These are phyloP conservation scores for Struthio camelus DNA, from an alignment of 2,113 vertebrate species.

Conservation along the genomic window DNA sequence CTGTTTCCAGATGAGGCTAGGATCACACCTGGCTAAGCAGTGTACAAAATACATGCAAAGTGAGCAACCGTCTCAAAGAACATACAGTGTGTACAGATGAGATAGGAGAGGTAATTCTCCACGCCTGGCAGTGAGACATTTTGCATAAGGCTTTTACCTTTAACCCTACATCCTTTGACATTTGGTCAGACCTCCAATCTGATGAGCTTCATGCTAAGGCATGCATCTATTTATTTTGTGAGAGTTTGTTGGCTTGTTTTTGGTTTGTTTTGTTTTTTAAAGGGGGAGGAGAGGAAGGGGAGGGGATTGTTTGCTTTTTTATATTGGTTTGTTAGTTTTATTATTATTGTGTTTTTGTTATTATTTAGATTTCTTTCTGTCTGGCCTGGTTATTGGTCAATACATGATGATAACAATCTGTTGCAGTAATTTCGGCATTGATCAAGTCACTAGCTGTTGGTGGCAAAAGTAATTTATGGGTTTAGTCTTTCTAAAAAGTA, in stretches of 20 bases:
- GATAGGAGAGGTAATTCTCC: neutral
- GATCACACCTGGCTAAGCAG: accelerated
- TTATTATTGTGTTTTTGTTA: neutral
- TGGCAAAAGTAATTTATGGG: neutral
- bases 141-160: neutral
- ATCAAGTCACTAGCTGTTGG: neutral
- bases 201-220: neutral
- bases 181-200: neutral
- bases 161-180: neutral
- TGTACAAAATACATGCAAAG: neutral
- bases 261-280: neutral
- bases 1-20: neutral
- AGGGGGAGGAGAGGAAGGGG: neutral
- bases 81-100: accelerated
- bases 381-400: neutral
- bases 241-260: neutral
- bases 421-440: neutral
- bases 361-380: neutral
- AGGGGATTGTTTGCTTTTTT: neutral
- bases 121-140: neutral
- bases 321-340: neutral
- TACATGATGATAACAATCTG: neutral
- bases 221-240: neutral
- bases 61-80: neutral
- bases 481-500: neutral